A percentile compares a stretch with the other conserved stretches of the same genome.
Conservation (phyloP, 1,140 invertebrate species). For the Neodiprion virginianus region DNA sequence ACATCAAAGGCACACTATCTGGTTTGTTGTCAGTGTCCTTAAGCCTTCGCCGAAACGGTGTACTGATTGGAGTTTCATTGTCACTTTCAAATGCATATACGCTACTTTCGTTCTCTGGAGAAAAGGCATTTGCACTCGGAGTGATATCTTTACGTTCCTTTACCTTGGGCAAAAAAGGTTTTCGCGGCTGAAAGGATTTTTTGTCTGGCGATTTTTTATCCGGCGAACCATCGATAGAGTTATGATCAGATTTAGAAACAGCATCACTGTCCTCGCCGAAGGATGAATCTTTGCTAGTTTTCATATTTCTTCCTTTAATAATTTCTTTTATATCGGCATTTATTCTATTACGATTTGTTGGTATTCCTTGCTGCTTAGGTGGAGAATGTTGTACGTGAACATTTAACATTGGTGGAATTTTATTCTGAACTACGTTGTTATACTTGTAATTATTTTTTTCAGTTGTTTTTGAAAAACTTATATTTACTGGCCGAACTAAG, state of each 20-base stretch:
- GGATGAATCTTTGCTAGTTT: slow-evolving; percentile 34
- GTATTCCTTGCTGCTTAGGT: slow-evolving; percentile 24
- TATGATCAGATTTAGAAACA: slow-evolving; percentile 38
- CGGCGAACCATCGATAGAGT: slow-evolving; percentile 36
- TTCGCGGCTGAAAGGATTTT: slow-evolving; percentile 61
- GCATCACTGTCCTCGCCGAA: slow-evolving; percentile 40
- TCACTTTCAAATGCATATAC: slow-evolving; percentile 76
- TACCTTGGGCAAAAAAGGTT: slow-evolving; percentile 63
- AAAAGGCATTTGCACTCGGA: slow-evolving; percentile 68
- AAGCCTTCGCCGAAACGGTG: slow-evolving; percentile 65
- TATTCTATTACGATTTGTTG: slow-evolving; percentile 35
- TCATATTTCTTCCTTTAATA: slow-evolving; percentile 33
- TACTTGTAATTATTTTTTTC: slow-evolving; percentile 38
- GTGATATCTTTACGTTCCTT: slow-evolving; percentile 55
- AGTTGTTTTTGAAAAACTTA: slow-evolving; percentile 53
- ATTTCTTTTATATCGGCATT: slow-evolving; percentile 36
- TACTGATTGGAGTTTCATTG: slow-evolving; percentile 61
- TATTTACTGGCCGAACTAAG: slow-evolving; percentile 57
- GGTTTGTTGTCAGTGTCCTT: slow-evolving; percentile 42
- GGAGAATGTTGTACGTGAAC: slow-evolving; percentile 16
- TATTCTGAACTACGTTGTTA: slow-evolving; percentile 8
- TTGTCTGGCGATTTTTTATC: slow-evolving; percentile 57
- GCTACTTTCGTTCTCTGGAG: slow-evolving; percentile 73
- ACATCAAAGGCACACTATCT: slow-evolving; percentile 5
- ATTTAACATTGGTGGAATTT: slow-evolving; percentile 8